Percentiles rank a stretch among this genome's conserved stretches.
Evolutionary conservation across 2,888 invertebrate genomes (phyloP).

Genomic region (Drosophila pullipes): DNA sequence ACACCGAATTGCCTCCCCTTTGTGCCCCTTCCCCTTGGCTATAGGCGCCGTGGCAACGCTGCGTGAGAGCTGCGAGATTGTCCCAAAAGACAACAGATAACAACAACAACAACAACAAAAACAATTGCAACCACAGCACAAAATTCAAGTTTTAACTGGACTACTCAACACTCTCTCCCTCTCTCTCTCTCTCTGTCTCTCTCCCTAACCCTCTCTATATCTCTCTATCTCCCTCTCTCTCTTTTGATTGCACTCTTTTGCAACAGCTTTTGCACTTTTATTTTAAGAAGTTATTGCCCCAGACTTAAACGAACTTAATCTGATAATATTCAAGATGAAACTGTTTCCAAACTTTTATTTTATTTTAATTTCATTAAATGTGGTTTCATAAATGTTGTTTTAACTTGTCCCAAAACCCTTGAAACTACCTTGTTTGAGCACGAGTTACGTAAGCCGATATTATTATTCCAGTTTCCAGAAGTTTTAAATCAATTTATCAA

Average conservation of each 20-base stretch:
- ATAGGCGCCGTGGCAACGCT: not conserved
- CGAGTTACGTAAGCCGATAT: not conserved
- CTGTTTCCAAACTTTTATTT: not conserved
- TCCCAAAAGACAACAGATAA: slow-evolving; percentile 5
- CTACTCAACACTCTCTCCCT: not conserved
- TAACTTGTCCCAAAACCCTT: not conserved
- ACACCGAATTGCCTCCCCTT: not conserved
- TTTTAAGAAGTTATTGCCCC: not conserved
- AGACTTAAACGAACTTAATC: not conserved
- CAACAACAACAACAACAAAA: not conserved
- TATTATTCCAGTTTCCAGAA: not conserved
- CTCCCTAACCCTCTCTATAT: not conserved
- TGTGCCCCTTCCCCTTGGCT: not conserved
- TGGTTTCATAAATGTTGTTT: not conserved
- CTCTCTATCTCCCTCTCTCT: not conserved
- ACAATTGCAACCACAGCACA: slow-evolving; percentile 15
- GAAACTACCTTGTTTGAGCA: not conserved
- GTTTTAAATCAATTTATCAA: not conserved
- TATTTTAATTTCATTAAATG: not conserved
- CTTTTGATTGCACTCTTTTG: not conserved
- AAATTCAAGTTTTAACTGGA: slow-evolving; percentile 7
- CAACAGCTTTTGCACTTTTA: not conserved
- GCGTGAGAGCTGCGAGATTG: slow-evolving; percentile 14
- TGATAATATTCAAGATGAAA: not conserved
- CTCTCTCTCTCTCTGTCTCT: not conserved